Evolutionary conservation across 2,113 vertebrate species (phyloP).

Genomic region (Vicugna pacos): DNA sequence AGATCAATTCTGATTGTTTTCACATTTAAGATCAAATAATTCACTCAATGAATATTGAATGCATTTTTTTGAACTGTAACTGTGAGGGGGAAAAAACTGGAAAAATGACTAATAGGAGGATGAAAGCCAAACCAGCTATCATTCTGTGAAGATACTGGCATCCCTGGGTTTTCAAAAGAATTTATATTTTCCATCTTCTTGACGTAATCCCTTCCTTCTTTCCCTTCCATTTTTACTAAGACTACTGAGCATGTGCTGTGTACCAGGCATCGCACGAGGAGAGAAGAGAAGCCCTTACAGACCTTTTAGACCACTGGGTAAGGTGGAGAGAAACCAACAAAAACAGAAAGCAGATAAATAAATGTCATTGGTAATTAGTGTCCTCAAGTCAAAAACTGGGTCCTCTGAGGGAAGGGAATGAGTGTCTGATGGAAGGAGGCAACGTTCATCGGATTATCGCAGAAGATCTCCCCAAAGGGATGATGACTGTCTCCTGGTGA

Average conservation of each 20-base stretch:
- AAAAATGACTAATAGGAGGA: background rate
- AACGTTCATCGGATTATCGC: background rate
- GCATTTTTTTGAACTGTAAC: conserved; percentile 31
- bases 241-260: background rate
- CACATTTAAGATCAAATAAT: conserved; percentile 11
- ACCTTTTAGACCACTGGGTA: background rate
- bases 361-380: background rate
- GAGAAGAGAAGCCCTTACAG: background rate
- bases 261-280: background rate
- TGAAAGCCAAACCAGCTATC: background rate
- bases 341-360: background rate
- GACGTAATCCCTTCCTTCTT: background rate
- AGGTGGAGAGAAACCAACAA: background rate
- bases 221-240: background rate
- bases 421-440: background rate
- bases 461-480: background rate
- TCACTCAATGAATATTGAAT: conserved; percentile 8
- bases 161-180: background rate
- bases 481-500: background rate
- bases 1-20: conserved; percentile 36
- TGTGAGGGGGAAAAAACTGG: background rate
- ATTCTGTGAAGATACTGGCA: background rate
- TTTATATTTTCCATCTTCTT: background rate
- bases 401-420: background rate
- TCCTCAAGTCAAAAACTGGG: background rate